Base-by-base conservation (phyloP, 2,888 invertebrate genomes). In the Phyllotreta cruciferae region DNA sequence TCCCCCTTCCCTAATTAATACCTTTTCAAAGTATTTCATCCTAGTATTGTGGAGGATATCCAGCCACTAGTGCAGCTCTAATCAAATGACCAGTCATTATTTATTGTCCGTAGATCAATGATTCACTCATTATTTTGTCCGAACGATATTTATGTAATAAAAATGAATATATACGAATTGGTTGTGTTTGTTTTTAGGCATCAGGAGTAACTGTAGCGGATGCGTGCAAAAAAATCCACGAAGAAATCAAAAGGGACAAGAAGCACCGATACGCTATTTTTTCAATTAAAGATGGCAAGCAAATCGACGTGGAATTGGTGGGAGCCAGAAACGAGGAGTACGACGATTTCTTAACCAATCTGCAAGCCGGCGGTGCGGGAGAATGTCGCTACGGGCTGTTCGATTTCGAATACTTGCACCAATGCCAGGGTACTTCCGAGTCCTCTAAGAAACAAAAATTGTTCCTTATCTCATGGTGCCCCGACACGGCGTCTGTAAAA, bases 381-480 rank as follows among this genome's bases (percentile, higher is more conserved):
- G 97, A 98, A 83, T 99, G 98, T 86, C 94, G 98, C 84, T 99
- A 98, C 83, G 98, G 97, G 69, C 89, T 96, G 57, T 98, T 94
- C 83, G 98, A 99, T 83, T 98, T 98, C 80, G 96, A 97, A 84
- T 98, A 97, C 84, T 94, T 94, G 85, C 95, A 96, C 83, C 94
- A 95, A 83, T 95, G 94, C 82, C 96, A 96, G 83, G 96, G 96
- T 81, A 96, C 96, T 77, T 94, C 96, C 73, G 96, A 95, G 86
- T 93, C 93, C 79, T 93, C 94, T 82, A 96, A 96, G 89, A 96
- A 96, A 90, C 96, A 97, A 84, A 97, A 97, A 83, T 85, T 97
- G 76, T 94, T 98, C 88, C 90, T 97, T 81, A 95, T 98, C 93
- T 94, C 94, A 81, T 96, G 96, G 96, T 96, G 97, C 88, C 98